A percentile compares a stretch with the other conserved stretches of the same genome.
phyloP scores from a whole-genome alignment of 1,140 invertebrate species.

The Triops cancriformis region DNA sequence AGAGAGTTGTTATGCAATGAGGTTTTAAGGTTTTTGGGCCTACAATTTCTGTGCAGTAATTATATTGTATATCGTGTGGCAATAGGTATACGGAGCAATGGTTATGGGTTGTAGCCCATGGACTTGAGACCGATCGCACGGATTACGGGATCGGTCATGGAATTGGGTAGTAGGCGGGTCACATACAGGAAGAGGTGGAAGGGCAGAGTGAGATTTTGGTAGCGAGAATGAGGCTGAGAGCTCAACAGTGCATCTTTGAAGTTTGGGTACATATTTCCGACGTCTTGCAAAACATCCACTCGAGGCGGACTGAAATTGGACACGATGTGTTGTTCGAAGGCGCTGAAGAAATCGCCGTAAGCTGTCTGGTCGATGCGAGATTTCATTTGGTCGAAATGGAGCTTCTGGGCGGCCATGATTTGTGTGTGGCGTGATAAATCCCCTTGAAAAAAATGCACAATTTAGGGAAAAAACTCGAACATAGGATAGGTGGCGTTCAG shows the following conservation, averaged over 20 bases:
- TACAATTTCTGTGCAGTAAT: no score
- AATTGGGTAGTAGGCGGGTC: not conserved
- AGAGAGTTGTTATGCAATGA: not conserved
- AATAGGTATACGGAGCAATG: not conserved
- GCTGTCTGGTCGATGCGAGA: not conserved
- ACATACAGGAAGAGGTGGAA: not conserved
- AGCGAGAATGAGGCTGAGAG: not conserved
- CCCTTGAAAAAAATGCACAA: conserved; percentile 4
- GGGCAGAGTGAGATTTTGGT: not conserved
- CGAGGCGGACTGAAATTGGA: not conserved
- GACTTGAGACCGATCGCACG: not conserved
- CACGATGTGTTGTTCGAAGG: not conserved
- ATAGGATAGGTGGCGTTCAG: no score
- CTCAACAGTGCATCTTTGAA: not conserved
- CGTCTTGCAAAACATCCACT: not conserved
- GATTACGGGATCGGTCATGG: not conserved
- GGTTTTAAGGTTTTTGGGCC: no score
- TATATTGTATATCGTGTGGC: no score
- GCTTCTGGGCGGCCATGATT: conserved; percentile 17
- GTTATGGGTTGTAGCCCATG: not conserved
- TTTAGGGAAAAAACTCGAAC: not conserved
- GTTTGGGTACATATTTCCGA: not conserved
- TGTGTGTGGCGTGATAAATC: conserved; percentile 24
- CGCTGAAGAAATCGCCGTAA: not conserved
- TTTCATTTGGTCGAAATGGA: conserved; percentile 24